Evolutionary conservation across 1,140 invertebrate genomes (phyloP).

Genomic region (Chironomus striatipennis): DNA sequence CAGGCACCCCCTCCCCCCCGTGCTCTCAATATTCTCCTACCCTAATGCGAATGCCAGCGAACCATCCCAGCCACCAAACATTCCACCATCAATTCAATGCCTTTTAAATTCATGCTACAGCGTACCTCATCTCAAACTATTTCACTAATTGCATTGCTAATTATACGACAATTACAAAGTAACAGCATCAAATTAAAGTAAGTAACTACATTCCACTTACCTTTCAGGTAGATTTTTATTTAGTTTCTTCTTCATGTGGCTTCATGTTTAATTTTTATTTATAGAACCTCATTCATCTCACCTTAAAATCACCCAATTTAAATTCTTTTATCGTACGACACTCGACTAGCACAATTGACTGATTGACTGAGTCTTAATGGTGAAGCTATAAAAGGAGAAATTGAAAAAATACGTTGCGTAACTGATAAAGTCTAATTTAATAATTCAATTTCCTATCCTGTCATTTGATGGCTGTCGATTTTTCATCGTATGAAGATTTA

Average conservation of each 20-base stretch:
- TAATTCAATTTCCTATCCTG: constrained; percentile 20
- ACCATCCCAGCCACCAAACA: no score
- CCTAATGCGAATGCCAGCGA: no score
- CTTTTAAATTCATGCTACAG: no score
- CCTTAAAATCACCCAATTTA: neutral
- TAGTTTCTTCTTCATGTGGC: no score
- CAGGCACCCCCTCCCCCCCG: no score
- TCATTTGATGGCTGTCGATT: constrained; percentile 18
- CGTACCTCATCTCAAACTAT: no score
- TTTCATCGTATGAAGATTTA: neutral
- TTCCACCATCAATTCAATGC: no score
- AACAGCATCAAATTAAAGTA: no score
- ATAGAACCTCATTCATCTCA: neutral
- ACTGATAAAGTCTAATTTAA: constrained; percentile 22
- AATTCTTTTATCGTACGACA: neutral
- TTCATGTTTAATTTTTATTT: neutral
- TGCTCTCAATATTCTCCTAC: no score
- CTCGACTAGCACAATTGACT: neutral
- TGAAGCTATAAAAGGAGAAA: neutral
- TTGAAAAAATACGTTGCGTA: neutral
- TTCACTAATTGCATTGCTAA: no score
- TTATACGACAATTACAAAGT: no score
- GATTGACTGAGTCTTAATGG: neutral
- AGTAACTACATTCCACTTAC: no score
- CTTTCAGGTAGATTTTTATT: neutral